Conservation (phyloP, 2,888 invertebrate genomes). For the Pasiphila rectangulata region DNA sequence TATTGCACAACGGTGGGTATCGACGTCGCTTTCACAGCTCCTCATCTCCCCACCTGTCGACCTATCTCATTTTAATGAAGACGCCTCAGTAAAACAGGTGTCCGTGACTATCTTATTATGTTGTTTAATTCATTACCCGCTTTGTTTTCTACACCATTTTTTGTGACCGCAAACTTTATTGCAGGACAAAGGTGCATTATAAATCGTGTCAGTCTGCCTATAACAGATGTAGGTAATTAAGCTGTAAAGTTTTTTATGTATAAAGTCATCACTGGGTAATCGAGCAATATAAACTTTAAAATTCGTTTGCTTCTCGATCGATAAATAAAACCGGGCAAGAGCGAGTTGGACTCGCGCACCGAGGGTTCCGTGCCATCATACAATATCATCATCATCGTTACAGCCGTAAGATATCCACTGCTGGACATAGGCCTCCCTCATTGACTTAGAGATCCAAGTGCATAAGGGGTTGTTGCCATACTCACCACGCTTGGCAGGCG, state of each 20-base stretch:
- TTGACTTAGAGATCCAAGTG: too few species aligned
- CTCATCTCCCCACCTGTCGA: slow-evolving; percentile 68
- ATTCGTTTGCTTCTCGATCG: slow-evolving; percentile 31
- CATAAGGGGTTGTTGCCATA: too few species aligned
- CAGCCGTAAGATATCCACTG: too few species aligned
- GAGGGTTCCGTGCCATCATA: too few species aligned
- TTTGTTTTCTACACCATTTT: slow-evolving; percentile 73
- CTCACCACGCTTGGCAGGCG: too few species aligned
- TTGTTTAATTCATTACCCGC: slow-evolving; percentile 76
- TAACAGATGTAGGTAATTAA: slow-evolving; percentile 79
- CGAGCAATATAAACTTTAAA: slow-evolving; percentile 37
- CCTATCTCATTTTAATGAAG: slow-evolving; percentile 74
- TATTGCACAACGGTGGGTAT: too few species aligned
- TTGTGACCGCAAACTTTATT: slow-evolving; percentile 67
- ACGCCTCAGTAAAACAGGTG: slow-evolving; percentile 74
- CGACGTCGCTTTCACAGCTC: slow-evolving; percentile 44
- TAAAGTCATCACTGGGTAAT: slow-evolving; percentile 46
- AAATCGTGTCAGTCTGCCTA: slow-evolving; percentile 65
- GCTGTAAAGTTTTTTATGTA: slow-evolving; percentile 68
- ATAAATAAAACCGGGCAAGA: too few species aligned
- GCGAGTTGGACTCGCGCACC: too few species aligned
- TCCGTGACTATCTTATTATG: slow-evolving; percentile 60
- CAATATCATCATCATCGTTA: too few species aligned
- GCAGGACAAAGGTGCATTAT: slow-evolving; percentile 65
- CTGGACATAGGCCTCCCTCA: too few species aligned